phyloP scores from a whole-genome alignment of 1,140 invertebrate genomes.

The Drosophila mojavensis region DNA sequence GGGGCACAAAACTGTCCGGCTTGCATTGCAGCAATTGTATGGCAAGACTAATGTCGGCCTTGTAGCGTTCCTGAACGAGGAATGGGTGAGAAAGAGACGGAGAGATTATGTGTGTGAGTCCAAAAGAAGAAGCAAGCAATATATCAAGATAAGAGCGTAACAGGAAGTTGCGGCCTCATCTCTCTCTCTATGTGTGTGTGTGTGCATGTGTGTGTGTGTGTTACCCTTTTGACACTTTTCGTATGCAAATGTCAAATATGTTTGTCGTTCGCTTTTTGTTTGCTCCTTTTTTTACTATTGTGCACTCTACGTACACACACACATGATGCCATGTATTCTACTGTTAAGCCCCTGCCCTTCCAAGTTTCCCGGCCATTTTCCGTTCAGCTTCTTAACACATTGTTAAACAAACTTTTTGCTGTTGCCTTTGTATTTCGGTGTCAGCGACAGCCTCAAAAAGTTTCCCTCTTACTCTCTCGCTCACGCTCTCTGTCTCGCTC shows the following conservation, averaged over 20 bases:
- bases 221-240: constrained; percentile 74
- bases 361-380: constrained; percentile 20
- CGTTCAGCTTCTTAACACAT: constrained; percentile 66
- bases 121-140: constrained; percentile 43
- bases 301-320: constrained; percentile 25
- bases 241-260: constrained; percentile 80
- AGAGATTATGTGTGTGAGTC: background rate
- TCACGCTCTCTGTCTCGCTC: background rate
- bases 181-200: constrained; percentile 12
- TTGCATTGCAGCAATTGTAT: constrained; percentile 97
- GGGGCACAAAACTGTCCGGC: constrained; percentile 96
- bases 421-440: constrained; percentile 73
- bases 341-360: background rate
- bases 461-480: constrained; percentile 22
- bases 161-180: constrained; percentile 48
- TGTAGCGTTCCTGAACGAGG: constrained; percentile 92
- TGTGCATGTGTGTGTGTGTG: constrained; percentile 37
- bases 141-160: constrained; percentile 51
- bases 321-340: background rate
- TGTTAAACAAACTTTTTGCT: constrained; percentile 69
- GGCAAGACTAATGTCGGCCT: constrained; percentile 96
- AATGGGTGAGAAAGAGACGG: constrained; percentile 76
- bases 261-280: constrained; percentile 54
- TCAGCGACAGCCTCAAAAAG: constrained; percentile 75
- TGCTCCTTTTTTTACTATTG: background rate